phyloP scores from a whole-genome alignment of 1,140 invertebrate species.

The Ruditapes philippinarum region DNA sequence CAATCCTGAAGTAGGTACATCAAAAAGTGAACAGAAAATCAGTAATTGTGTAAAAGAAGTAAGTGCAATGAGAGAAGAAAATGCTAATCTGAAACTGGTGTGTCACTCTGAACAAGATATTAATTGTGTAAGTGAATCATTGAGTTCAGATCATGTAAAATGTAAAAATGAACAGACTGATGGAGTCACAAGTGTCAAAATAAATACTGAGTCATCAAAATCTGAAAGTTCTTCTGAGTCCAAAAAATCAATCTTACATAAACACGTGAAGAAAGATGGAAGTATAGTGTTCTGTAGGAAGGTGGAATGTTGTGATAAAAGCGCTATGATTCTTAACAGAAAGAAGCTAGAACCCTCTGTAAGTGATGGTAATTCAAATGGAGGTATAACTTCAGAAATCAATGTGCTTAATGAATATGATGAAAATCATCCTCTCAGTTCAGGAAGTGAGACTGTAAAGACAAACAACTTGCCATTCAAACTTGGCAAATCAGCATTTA shows the following conservation, averaged over 20 bases:
- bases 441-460: neutral
- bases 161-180: neutral
- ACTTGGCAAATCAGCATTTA: neutral
- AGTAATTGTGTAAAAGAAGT: neutral
- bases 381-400: neutral
- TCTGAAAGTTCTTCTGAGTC: neutral
- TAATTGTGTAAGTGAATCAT: no score
- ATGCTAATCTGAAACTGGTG: no score
- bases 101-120: no score
- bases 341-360: neutral
- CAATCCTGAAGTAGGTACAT: neutral
- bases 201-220: no score
- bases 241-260: slow-evolving; percentile 4
- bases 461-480: neutral
- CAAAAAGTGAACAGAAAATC: neutral
- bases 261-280: slow-evolving; percentile 13
- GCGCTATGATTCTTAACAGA: neutral
- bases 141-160: neutral
- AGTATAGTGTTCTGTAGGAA: slow-evolving; percentile 16
- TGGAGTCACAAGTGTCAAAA: no score
- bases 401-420: neutral
- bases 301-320: neutral
- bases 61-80: no score
- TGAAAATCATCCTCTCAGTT: neutral
- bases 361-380: neutral